Evolutionary conservation across 1,140 invertebrate genomes (phyloP).

Genomic region (Scaptomyza hsui): DNA sequence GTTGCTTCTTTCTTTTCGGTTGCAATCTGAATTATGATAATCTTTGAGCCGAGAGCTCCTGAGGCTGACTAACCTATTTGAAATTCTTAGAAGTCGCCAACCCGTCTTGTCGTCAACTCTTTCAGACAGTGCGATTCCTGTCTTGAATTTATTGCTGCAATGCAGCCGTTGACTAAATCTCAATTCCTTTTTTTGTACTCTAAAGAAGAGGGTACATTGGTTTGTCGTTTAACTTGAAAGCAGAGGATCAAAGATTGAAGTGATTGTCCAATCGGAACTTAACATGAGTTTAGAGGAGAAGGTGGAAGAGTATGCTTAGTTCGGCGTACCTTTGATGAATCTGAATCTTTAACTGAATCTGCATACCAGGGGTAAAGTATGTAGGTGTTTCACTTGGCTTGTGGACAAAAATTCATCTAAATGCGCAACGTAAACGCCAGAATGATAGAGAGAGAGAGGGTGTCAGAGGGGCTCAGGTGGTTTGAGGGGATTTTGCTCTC

Average conservation of each 20-base stretch:
- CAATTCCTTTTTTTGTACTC: conserved; percentile 24
- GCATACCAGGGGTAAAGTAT: conserved; percentile 48
- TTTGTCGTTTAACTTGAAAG: not conserved
- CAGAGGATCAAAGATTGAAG: no score
- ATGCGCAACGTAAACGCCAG: conserved; percentile 67
- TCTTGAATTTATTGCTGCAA: conserved; percentile 73
- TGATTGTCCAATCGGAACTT: no score
- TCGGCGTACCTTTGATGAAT: conserved; percentile 30
- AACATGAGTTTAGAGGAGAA: no score
- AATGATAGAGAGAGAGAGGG: not conserved
- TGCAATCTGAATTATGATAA: conserved; percentile 46
- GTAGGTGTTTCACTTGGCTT: conserved; percentile 71
- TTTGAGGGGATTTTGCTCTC: not conserved
- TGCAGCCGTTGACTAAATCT: conserved; percentile 41
- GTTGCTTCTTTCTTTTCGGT: not conserved
- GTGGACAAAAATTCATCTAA: conserved; percentile 78
- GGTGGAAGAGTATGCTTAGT: not conserved
- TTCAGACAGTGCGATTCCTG: conserved; percentile 46
- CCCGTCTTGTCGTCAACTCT: conserved; percentile 43
- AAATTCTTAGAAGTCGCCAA: conserved; percentile 73
- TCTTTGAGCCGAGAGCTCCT: conserved; percentile 14
- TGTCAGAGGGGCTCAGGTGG: conserved; percentile 1
- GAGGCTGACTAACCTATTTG: conserved; percentile 61
- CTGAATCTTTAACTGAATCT: conserved; percentile 51
- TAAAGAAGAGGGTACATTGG: not conserved